These are phyloP conservation scores for Phalera bucephala DNA, from an alignment of 2,888 invertebrate genomes.

Conservation along the genomic window DNA sequence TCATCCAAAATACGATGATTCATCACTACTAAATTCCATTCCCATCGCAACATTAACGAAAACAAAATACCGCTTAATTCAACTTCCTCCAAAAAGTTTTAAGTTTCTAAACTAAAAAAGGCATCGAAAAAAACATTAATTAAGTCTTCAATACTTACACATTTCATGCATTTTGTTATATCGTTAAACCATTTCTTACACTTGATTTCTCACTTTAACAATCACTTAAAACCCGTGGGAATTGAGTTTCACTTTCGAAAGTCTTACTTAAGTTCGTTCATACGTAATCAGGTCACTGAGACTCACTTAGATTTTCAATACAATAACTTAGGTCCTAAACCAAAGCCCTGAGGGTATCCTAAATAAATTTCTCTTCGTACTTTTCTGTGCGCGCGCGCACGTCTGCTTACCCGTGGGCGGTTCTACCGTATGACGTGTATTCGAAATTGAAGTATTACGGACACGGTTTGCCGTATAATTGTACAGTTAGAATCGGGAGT, in stretches of 20 bases:
- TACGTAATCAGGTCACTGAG: constrained; percentile 39
- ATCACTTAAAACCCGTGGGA: constrained; percentile 49
- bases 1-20: constrained; percentile 33
- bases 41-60: constrained; percentile 21
- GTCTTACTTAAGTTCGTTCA: constrained; percentile 35
- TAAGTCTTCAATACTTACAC: constrained; percentile 63
- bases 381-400: constrained; percentile 60
- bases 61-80: constrained; percentile 10
- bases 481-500: constrained; percentile 25
- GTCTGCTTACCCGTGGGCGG: constrained; percentile 72
- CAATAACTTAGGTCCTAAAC: constrained; percentile 35
- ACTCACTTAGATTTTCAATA: constrained; percentile 21
- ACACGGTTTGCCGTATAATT: constrained; percentile 46
- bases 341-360: constrained; percentile 48
- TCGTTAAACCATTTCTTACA: constrained; percentile 43
- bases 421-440: constrained; percentile 74
- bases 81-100: constrained; percentile 1
- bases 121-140: constrained; percentile 1
- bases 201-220: constrained; percentile 32
- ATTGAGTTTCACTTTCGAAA: constrained; percentile 53
- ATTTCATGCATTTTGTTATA: constrained; percentile 62
- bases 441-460: constrained; percentile 62
- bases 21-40: constrained; percentile 29
- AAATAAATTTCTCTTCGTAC: constrained; percentile 47
- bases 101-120: background rate